Conservation (phyloP, 35 echinoderm and acorn worm species). For the Holothuria glaberrima region DNA sequence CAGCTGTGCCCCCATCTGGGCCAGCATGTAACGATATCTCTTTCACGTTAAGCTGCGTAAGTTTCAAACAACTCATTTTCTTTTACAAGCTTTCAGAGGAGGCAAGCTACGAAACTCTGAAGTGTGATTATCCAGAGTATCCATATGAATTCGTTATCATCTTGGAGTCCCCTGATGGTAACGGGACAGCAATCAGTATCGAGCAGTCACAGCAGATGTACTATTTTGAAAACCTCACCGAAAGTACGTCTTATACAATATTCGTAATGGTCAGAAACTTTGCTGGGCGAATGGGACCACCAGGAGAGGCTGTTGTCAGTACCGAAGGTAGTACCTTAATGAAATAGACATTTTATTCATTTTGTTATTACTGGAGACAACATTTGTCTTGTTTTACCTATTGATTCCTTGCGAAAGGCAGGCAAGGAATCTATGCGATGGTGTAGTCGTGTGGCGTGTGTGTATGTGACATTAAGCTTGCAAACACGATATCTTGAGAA, state of each 20-base stretch:
- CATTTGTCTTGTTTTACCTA: too few species aligned
- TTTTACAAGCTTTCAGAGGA: not conserved
- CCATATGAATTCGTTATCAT: not conserved
- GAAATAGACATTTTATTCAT: too few species aligned
- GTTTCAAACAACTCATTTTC: not conserved
- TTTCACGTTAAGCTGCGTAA: too few species aligned
- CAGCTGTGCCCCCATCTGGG: too few species aligned
- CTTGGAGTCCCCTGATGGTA: not conserved
- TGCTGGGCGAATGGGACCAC: not conserved
- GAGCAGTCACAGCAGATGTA: not conserved
- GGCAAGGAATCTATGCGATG: too few species aligned
- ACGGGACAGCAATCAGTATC: not conserved
- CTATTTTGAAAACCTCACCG: not conserved
- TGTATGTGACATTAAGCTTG: too few species aligned
- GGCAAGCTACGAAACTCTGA: not conserved
- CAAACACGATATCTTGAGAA: too few species aligned
- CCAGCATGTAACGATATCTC: too few species aligned
- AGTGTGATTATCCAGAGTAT: not conserved
- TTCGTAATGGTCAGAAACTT: not conserved
- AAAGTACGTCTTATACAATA: not conserved
- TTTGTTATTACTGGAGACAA: too few species aligned
- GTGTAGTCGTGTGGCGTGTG: too few species aligned
- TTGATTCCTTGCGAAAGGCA: too few species aligned
- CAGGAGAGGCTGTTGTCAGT: not conserved
- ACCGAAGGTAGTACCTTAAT: too few species aligned